Evolutionary conservation across 2,797 vertebrate species (phyloP), one percentile per base, ranked within the genome.

Genomic region (Steatocranus sp.): DNA sequence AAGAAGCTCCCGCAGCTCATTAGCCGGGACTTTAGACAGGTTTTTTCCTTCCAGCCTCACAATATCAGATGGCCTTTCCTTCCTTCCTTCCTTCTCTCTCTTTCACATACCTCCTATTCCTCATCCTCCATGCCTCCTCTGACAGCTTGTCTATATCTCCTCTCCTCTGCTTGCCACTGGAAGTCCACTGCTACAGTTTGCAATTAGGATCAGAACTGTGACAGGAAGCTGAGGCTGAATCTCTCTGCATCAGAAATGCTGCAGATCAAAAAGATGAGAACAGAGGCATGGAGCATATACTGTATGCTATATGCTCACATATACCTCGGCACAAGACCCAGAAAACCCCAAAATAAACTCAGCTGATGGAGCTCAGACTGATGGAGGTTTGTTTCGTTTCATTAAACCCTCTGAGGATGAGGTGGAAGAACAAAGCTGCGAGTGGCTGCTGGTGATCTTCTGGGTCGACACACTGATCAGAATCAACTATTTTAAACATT

Each of bases 171-270:
- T 41, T 77, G 66, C 54, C 54, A 38, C 36, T 81, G 15, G 27
- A 25, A 82, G 30, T 78, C 53, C 76, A 75, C 15, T 32, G 50
- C 77, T 70, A 58, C 50, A 82, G 81, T 61, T 50, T 83, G 82
- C 81, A 85, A 92, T 91, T 90, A 90, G 74, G 68, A 78, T 75
- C 34, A 74, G 76, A 7, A 27, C 78, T 84, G 87, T 91, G 82
- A 87, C 82, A 83, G 79, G 49, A 53, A 73, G 56, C 83, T 76
- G 11, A 51, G 51, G 78, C 10, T 9, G 70, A 25, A 53, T n/a
- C 66, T 73, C 14, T 75, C 36, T 38, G 74, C 48, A 81, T 75
- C 38, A 83, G 66, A 75, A 66, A 79, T 18, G 10, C 54, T 36
- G 30, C 27, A 75, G 49, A 80, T 74, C 38, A 85, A 79, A 30